Conservation (phyloP, 2,113 vertebrate genomes). For the Gymnarchus niloticus region DNA sequence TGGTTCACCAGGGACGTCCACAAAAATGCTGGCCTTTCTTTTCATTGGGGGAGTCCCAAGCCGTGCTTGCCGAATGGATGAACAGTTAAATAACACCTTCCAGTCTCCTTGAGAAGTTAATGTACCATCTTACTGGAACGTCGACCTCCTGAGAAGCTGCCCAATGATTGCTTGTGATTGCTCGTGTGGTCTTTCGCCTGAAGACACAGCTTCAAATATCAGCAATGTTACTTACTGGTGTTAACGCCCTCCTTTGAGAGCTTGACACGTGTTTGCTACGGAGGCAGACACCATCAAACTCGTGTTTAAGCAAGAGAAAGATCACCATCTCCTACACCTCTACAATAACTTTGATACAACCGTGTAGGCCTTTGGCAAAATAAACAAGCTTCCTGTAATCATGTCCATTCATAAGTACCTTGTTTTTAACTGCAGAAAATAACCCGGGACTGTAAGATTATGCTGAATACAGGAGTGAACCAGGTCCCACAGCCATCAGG, state of each 20-base stretch:
- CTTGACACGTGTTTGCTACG: not conserved
- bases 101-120: no score
- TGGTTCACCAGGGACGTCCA: no score
- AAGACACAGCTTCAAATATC: no score
- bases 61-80: no score
- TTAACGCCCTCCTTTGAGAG: not conserved
- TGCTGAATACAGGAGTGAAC: not conserved
- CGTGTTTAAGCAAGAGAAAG: not conserved
- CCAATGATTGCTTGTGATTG: no score
- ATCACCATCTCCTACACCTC: not conserved
- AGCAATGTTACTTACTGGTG: not conserved
- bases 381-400: not conserved
- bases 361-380: no score
- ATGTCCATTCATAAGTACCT: not conserved
- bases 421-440: not conserved
- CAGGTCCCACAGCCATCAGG: not conserved
- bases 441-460: not conserved
- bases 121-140: no score
- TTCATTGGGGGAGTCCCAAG: no score
- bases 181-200: no score
- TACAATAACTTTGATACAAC: not conserved
- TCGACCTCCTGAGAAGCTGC: no score
- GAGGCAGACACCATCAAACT: not conserved
- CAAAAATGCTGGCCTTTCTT: no score
- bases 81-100: no score